Evolutionary conservation across 2,113 vertebrate species (phyloP).

Genomic region (Myotis yumanensis): DNA sequence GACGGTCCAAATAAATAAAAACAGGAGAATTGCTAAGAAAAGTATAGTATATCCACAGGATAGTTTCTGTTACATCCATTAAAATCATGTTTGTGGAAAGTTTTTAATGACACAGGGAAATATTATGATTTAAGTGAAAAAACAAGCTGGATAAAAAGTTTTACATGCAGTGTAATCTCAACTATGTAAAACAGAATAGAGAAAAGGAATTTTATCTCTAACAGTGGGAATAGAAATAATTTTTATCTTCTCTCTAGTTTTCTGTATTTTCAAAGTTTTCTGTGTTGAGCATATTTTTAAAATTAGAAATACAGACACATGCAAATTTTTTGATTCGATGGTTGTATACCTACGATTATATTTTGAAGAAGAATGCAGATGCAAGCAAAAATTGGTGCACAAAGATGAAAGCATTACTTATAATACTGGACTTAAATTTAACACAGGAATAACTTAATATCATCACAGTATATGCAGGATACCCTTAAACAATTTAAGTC

Average conservation of each 20-base stretch:
- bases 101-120: not conserved
- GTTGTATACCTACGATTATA: not conserved
- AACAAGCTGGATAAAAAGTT: not conserved
- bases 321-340: not conserved
- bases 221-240: not conserved
- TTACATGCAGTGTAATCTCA: not conserved
- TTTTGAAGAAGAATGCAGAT: slow-evolving; percentile 19
- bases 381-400: not conserved
- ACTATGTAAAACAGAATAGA: not conserved
- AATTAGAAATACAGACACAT: not conserved
- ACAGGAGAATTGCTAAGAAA: not conserved
- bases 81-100: not conserved
- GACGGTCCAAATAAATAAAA: not conserved
- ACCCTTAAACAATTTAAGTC: not conserved
- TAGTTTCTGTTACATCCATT: not conserved
- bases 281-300: not conserved
- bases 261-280: not conserved
- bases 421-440: slow-evolving; percentile 12
- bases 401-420: not conserved
- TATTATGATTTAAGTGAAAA: not conserved
- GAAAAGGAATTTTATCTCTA: slow-evolving; percentile 22
- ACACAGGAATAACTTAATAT: not conserved
- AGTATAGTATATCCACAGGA: not conserved
- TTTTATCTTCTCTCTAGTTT: not conserved
- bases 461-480: not conserved